These are phyloP conservation scores for Creontiades dilutus DNA, from an alignment of 2,888 invertebrate genomes.

Conservation along the genomic window DNA sequence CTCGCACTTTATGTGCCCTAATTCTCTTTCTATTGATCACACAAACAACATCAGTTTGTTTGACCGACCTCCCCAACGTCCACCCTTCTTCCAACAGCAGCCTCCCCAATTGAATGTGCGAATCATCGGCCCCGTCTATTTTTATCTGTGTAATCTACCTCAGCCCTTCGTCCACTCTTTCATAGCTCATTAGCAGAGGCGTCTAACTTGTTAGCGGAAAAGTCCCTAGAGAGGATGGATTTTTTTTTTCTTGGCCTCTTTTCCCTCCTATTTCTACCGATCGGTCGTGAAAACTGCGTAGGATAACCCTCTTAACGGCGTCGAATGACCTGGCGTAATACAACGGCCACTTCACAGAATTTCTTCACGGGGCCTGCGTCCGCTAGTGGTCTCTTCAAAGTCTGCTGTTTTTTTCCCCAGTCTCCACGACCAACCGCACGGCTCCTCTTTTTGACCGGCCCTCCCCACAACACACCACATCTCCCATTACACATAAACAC, in stretches of 20 bases:
- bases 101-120: background rate
- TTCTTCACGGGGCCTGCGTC: background rate
- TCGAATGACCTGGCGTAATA: conserved; percentile 36
- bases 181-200: conserved; percentile 28
- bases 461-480: background rate
- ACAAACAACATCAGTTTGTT: conserved; percentile 48
- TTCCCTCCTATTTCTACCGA: background rate
- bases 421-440: background rate
- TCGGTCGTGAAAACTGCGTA: background rate
- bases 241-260: background rate
- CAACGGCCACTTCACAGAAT: background rate
- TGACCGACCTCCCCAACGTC: background rate
- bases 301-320: conserved; percentile 26
- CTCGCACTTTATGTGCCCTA: conserved; percentile 50
- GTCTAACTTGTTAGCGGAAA: conserved; percentile 1
- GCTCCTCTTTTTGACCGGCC: background rate
- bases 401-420: background rate
- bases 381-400: conserved; percentile 4
- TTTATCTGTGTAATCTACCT: background rate
- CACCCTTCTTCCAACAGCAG: background rate
- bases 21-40: conserved; percentile 53
- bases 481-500: no score
- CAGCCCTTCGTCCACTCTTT: background rate
- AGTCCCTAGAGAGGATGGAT: background rate
- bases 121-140: background rate